Evolutionary conservation across 2,797 vertebrate species (phyloP).

Genomic region (Sebastes itinus): DNA sequence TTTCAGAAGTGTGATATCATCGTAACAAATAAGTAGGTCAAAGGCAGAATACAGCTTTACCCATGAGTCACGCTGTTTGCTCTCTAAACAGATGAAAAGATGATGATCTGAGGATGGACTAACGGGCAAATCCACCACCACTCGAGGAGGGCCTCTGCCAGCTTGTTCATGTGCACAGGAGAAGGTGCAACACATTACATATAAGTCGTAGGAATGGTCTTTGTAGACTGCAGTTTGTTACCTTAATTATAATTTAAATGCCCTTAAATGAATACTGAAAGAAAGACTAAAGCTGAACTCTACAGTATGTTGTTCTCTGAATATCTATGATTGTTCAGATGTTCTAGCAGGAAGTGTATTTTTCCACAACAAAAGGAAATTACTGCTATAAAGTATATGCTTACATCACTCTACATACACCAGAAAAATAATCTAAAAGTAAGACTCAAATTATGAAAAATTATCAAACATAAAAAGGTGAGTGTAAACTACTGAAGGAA

Average conservation of each 20-base stretch:
- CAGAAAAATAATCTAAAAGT: constrained; percentile 3
- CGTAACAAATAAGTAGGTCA: constrained; percentile 24
- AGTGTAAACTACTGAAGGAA: constrained; percentile 41
- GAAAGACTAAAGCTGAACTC: neutral
- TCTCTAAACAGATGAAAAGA: constrained; percentile 20
- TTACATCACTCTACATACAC: constrained; percentile 23
- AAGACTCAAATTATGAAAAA: constrained; percentile 14
- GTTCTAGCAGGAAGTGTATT: constrained; percentile 40
- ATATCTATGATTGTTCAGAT: constrained; percentile 20
- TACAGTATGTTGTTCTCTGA: neutral
- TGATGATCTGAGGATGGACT: constrained; percentile 1
- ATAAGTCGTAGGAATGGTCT: neutral
- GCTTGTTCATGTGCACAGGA: constrained; percentile 15
- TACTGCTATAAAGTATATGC: neutral
- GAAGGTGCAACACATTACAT: constrained; percentile 8
- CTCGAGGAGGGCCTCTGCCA: neutral
- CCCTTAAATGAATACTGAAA: constrained; percentile 24
- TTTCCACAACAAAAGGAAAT: constrained; percentile 21
- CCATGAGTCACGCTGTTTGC: constrained; percentile 7
- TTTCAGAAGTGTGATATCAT: constrained; percentile 13
- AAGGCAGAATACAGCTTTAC: constrained; percentile 22
- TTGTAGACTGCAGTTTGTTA: neutral
- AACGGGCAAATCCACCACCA: constrained; percentile 5
- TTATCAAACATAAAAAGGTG: constrained; percentile 17
- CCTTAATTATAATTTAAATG: constrained; percentile 18